phyloP scores from a whole-genome alignment of 2,797 vertebrate species.

The Sebastes steindachneri region DNA sequence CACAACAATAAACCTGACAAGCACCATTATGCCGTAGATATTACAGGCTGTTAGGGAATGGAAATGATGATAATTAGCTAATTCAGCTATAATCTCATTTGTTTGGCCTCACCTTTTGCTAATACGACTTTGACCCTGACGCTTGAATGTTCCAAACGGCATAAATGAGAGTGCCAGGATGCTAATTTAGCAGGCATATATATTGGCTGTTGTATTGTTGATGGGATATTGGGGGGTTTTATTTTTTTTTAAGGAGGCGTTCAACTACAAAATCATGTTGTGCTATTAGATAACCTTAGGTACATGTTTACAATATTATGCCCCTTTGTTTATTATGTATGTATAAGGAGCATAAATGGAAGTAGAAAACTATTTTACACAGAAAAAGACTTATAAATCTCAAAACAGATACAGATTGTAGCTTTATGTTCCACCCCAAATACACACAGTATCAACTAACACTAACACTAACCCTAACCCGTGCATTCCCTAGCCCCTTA shows the following conservation, averaged over 20 bases:
- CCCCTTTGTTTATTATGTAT: not conserved
- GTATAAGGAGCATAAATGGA: not conserved
- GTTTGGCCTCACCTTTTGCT: conserved; percentile 76
- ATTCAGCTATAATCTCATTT: conserved; percentile 86
- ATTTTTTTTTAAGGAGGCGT: not conserved
- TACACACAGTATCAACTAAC: no score
- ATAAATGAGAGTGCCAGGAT: conserved; percentile 69
- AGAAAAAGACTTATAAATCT: not conserved
- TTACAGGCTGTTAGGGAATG: conserved; percentile 79
- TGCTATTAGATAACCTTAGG: not conserved
- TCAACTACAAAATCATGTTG: not conserved
- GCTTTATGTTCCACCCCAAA: not conserved
- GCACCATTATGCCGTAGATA: conserved; percentile 82
- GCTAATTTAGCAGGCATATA: conserved; percentile 56
- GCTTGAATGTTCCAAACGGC: conserved; percentile 66
- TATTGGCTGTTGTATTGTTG: conserved; percentile 19
- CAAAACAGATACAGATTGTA: not conserved
- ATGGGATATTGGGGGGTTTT: not conserved
- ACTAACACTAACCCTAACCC: no score
- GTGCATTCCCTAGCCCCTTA: no score
- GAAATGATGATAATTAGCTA: conserved; percentile 86
- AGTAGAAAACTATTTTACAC: not conserved
- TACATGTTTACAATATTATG: not conserved
- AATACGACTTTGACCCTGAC: conserved; percentile 74
- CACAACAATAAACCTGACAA: conserved; percentile 83